Evolutionary conservation across 2,797 vertebrate genomes (phyloP).

Genomic region (Taeniopygia guttata): DNA sequence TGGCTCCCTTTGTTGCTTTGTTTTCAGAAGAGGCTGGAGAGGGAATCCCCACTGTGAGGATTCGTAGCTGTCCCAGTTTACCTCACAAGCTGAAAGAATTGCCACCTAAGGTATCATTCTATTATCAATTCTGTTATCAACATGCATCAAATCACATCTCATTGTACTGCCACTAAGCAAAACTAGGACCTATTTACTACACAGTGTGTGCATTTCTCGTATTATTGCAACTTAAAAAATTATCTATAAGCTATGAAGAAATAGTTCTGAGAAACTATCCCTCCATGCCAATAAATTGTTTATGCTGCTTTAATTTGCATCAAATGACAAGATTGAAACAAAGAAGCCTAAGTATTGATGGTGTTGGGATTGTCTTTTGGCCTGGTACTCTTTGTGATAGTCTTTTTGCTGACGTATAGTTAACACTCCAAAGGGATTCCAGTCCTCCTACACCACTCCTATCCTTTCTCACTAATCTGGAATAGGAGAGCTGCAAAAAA

Average conservation of each 20-base stretch:
- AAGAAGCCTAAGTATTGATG: not conserved
- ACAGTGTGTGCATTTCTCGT: not conserved
- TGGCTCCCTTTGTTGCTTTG: not conserved
- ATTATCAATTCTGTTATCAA: not conserved
- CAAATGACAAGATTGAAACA: not conserved
- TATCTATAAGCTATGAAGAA: not conserved
- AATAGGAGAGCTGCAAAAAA: not conserved
- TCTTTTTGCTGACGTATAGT: not conserved
- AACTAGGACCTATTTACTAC: not conserved
- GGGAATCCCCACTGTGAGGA: not conserved
- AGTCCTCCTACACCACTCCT: not conserved
- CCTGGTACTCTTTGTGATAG: accelerated
- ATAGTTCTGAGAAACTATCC: not conserved
- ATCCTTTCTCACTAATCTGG: not conserved
- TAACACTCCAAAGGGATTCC: not conserved
- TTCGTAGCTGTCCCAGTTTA: not conserved
- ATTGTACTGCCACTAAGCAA: not conserved
- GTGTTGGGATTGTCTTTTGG: not conserved
- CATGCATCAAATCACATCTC: not conserved
- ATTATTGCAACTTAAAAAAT: not conserved
- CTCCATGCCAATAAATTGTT: not conserved
- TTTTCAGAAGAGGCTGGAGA: not conserved
- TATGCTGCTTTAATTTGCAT: not conserved
- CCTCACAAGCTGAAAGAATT: not conserved
- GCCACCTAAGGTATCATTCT: not conserved